Base-by-base conservation (phyloP, 2,797 vertebrate species). In the Typhlichthys subterraneus region DNA sequence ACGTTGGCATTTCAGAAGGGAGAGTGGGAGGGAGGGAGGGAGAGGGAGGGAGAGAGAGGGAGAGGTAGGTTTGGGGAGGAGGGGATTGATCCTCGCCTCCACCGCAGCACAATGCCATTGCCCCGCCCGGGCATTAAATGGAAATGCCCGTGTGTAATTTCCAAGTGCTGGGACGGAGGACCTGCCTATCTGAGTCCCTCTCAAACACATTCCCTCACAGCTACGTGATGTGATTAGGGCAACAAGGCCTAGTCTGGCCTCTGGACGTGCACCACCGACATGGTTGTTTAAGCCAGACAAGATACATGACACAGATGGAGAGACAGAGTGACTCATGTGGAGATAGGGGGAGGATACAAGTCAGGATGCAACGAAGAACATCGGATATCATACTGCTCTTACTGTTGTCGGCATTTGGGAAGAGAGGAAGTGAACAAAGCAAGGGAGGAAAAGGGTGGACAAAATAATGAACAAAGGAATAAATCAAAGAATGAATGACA, bases 151-250 rank as follows among this genome's bases (percentile, higher is more conserved):
- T 49, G 57, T 78, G 73, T 74, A 77, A 75, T 86, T 77, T 80
- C 67, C 64, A 67, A 65, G 64, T 1, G 7, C 57, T 64, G 69
- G 50, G 23, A 23, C 3, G 23, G 23, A 73, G 75, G 66, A 66
- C 72, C 46, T 7, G 75, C 49, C 75, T 67, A 77, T 80, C 64
- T 17, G 29, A 70, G 65, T 63, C 53, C 61, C 52, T 5, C 78
- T 75, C 55, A 49, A 72, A 68, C 72, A 50, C 66, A 45, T 65
- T 71, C 57, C 76, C 75, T 79, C 70, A 70, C 58, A 68, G 55
- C 55, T 65, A 61, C 74, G 75, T 77, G 66, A 80, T 69, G 75
- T 76, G 71, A 84, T 84, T 79, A 82, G 69, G 68, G 70, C 60
- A 57, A 70, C 42, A 62, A 60, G 45, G 45, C 62, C 81, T 76